phyloP scores from a whole-genome alignment of 2,113 vertebrate genomes.

The Probosciger aterrimus region DNA sequence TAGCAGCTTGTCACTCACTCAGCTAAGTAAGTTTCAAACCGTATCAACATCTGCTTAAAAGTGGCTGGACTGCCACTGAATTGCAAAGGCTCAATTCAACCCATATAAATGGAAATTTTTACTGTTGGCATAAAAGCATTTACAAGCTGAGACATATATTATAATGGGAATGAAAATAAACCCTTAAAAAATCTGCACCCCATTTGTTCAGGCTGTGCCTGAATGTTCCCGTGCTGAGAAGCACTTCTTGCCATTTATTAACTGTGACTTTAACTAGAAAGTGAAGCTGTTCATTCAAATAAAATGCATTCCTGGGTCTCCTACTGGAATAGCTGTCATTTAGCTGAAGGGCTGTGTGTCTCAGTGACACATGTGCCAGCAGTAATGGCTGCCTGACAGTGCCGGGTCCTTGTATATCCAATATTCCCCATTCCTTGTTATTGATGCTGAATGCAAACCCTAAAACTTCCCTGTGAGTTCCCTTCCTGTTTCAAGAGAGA shows the following conservation, averaged over 20 bases:
- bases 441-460: not conserved
- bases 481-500: not conserved
- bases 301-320: conserved; percentile 41
- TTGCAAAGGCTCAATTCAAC: conserved; percentile 33
- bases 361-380: not conserved
- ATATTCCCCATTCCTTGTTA: not conserved
- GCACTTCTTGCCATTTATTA: conserved; percentile 60
- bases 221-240: conserved; percentile 46
- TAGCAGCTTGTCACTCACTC: conserved; percentile 27
- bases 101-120: conserved; percentile 40
- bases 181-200: conserved; percentile 60
- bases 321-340: conserved; percentile 52
- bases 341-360: not conserved
- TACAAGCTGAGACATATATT: conserved; percentile 36
- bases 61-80: conserved; percentile 28
- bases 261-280: conserved; percentile 64
- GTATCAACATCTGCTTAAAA: conserved; percentile 43
- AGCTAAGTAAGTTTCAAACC: conserved; percentile 14
- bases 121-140: conserved; percentile 46
- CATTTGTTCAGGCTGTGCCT: conserved; percentile 56
- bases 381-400: not conserved
- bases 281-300: conserved; percentile 37
- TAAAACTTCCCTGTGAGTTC: not conserved
- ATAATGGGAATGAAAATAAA: conserved; percentile 29
- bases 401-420: not conserved